Evolutionary conservation across 2,888 invertebrate genomes (phyloP).

Genomic region (Baccha elongata): DNA sequence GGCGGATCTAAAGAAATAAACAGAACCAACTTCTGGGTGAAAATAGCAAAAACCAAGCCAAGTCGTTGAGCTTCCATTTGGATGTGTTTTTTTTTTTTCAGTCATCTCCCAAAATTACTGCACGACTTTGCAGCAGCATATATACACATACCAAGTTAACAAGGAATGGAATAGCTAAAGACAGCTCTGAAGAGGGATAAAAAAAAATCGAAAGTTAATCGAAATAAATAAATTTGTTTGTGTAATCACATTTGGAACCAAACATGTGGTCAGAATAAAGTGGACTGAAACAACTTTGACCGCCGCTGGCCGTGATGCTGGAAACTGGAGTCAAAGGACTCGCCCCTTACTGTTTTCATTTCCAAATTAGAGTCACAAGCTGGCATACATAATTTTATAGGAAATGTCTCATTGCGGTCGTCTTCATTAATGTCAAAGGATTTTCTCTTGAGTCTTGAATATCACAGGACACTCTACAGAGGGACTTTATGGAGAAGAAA

Average conservation of each 20-base stretch:
- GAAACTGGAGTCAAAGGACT: background rate
- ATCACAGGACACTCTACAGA: constrained; percentile 5
- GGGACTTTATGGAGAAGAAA: background rate
- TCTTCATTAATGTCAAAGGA: constrained; percentile 5
- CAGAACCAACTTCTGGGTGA: constrained; percentile 5
- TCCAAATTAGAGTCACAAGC: constrained; percentile 50
- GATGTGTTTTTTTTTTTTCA: constrained; percentile 3
- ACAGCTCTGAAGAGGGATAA: constrained; percentile 6
- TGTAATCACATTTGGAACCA: constrained; percentile 40
- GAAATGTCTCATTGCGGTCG: constrained; percentile 45
- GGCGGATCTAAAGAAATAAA: constrained; percentile 44
- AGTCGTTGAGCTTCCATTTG: constrained; percentile 26
- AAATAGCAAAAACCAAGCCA: constrained; percentile 52
- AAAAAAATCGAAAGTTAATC: constrained; percentile 65
- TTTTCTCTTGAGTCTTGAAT: too few species aligned
- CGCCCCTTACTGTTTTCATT: background rate
- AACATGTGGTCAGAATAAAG: constrained; percentile 52
- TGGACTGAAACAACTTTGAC: constrained; percentile 35
- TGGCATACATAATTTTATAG: constrained; percentile 47
- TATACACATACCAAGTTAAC: constrained; percentile 2
- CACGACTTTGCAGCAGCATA: constrained; percentile 50
- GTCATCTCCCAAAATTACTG: constrained; percentile 48
- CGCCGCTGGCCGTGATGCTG: too few species aligned
- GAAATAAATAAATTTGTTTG: constrained; percentile 70
- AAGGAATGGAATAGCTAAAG: constrained; percentile 9